Conservation (phyloP, 2,113 vertebrate species). For the Cricetomys ansorgei region DNA sequence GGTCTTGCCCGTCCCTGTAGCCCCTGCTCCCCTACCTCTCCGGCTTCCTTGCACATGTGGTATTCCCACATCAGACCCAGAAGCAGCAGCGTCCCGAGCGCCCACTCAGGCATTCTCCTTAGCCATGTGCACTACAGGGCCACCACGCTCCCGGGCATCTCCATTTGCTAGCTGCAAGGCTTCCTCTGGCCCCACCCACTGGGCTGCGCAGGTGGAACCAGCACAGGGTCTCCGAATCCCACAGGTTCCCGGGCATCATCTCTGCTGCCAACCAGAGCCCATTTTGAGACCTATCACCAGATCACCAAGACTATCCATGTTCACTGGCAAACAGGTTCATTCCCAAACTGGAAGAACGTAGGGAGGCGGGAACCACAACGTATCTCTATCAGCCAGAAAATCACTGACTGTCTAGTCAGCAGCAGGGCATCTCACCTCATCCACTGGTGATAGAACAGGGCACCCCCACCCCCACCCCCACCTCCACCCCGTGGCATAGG, state of each 20-base stretch:
- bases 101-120: neutral
- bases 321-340: neutral
- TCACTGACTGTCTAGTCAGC: neutral
- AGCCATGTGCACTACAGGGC: rapidly evolving
- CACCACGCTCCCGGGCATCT: too few species aligned
- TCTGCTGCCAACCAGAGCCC: too few species aligned
- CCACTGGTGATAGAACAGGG: neutral
- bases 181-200: too few species aligned
- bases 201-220: neutral
- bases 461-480: neutral
- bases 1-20: too few species aligned
- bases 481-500: neutral
- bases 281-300: neutral
- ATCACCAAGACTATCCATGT: neutral
- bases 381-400: neutral
- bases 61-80: rapidly evolving
- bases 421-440: neutral
- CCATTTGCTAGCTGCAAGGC: neutral
- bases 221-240: neutral
- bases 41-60: neutral
- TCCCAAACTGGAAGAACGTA: neutral
- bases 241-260: too few species aligned
- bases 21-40: neutral
- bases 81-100: neutral
- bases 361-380: too few species aligned